Base-by-base conservation (phyloP, 1,140 invertebrate species). In the Thaumetopoea pityocampa region DNA sequence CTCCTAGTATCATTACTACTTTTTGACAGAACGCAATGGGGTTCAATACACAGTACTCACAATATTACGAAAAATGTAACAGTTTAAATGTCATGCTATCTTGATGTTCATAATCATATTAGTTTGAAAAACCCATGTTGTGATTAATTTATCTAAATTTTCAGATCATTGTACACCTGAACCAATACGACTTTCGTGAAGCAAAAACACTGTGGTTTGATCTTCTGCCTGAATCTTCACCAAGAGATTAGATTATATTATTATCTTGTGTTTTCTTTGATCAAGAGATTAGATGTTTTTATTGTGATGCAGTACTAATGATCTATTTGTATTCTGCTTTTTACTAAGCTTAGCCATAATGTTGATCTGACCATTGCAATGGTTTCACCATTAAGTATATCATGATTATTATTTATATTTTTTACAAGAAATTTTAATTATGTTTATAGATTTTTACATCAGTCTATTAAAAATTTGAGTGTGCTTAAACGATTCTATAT, bases 141-240 rank as follows among this genome's bases (percentile, higher is more conserved):
- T 20, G 2, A 11, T 22, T 17, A 10, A 9, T 11, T 1, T 22
- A 35, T 28, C 6, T 18, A 18, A 38, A 23, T 2, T 32, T 9
- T 18, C 65, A 91, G 89, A 83, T 92, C 7, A 84, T 90, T 19
- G 77, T 93, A 3, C 89, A 91, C 76, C 78, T 93, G 4, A 85
- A 86, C 14, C 88, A 91, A 34, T 83, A 91, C 10, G 91, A 93
- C 60, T 69, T 92, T 23, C 85, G 87, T 0, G 88, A 91, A 66
- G 85, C 90, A 1, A 82, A 87, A 35, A 92, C 90, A 4, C 76
- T 85, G 20, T 93, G 92, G 92, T 92, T 90, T 64, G 92, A 94
- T 62, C 71, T 94, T 16, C 71, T 88, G 53, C 91, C 91, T 5
- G 90, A 91, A 56, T 47, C 66, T 23, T 50, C 62, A 12, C 77